Percentiles rank a stretch among this genome's conserved stretches.
phyloP scores from a whole-genome alignment of 2,113 vertebrate species.

The Centropus bengalensis region DNA sequence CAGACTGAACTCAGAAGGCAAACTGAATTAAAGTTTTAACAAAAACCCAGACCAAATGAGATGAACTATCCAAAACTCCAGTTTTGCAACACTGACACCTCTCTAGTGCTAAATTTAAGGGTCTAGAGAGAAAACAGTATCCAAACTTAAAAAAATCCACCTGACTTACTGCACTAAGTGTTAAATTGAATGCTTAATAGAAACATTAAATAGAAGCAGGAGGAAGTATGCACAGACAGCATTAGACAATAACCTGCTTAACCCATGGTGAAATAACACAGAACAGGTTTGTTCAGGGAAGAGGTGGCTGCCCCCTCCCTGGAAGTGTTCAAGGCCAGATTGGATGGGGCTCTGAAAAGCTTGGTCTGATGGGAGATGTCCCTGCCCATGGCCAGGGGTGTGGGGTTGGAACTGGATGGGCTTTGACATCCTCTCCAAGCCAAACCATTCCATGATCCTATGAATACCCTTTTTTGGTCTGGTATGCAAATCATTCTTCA shows the following conservation, averaged over 20 bases:
- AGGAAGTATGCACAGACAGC: neutral
- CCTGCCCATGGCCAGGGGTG: no score
- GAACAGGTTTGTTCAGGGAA: no score
- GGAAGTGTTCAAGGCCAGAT: no score
- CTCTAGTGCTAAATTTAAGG: neutral
- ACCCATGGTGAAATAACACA: neutral
- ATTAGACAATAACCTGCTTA: neutral
- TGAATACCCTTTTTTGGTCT: neutral
- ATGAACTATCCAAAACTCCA: neutral
- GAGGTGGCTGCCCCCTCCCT: no score
- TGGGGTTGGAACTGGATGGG: no score
- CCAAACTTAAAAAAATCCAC: neutral
- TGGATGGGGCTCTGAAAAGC: no score
- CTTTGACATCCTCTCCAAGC: no score
- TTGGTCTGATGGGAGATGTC: no score
- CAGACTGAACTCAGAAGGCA: neutral
- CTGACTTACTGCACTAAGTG: neutral
- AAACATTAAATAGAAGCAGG: neutral
- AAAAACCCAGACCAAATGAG: neutral
- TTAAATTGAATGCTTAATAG: neutral
- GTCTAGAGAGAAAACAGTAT: neutral
- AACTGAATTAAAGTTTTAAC: neutral
- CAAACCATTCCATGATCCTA: no score
- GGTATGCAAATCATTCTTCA: constrained; percentile 26
- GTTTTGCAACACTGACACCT: neutral